Conservation (phyloP, 2,888 invertebrate species). For the Ceriagrion tenellum region DNA sequence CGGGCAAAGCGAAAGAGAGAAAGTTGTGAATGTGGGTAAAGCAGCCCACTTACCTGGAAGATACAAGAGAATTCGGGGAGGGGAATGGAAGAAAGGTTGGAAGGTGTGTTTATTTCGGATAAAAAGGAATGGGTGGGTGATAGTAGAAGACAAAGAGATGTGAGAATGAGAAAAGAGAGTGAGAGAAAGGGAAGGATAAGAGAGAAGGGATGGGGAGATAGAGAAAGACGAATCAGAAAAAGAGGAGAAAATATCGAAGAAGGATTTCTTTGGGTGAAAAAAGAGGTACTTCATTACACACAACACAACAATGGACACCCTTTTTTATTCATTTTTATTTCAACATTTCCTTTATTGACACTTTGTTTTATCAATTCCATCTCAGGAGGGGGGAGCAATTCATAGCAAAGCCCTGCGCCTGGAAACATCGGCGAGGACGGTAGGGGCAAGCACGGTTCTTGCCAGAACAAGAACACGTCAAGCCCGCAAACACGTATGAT, state of each 20-base stretch:
- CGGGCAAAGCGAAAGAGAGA: conserved; percentile 64
- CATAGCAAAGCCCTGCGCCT: not conserved
- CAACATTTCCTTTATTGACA: conserved; percentile 41
- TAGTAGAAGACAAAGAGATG: conserved; percentile 31
- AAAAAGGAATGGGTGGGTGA: not conserved
- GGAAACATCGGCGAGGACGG: not conserved
- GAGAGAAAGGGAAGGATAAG: conserved; percentile 41
- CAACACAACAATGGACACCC: conserved; percentile 28
- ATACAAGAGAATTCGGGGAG: conserved; percentile 56
- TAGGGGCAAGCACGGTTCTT: not conserved
- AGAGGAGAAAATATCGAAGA: conserved; percentile 61
- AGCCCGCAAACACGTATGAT: not conserved
- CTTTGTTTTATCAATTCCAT: not conserved
- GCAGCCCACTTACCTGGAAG: conserved; percentile 68
- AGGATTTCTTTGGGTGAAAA: not conserved
- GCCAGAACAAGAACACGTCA: not conserved
- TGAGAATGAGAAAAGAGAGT: conserved; percentile 1
- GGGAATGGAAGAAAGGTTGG: not conserved
- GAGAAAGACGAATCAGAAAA: conserved; percentile 65
- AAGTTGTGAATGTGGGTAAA: conserved; percentile 63
- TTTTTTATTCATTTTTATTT: conserved; percentile 43
- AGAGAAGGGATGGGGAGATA: conserved; percentile 61
- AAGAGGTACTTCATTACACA: conserved; percentile 34
- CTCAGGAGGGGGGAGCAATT: not conserved
- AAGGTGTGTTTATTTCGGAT: not conserved